Percentiles rank a stretch among this genome's conserved stretches.
Conservation (phyloP, 37 sponge, comb jelly and placozoan species). For the Cladorhizidae sp. region DNA sequence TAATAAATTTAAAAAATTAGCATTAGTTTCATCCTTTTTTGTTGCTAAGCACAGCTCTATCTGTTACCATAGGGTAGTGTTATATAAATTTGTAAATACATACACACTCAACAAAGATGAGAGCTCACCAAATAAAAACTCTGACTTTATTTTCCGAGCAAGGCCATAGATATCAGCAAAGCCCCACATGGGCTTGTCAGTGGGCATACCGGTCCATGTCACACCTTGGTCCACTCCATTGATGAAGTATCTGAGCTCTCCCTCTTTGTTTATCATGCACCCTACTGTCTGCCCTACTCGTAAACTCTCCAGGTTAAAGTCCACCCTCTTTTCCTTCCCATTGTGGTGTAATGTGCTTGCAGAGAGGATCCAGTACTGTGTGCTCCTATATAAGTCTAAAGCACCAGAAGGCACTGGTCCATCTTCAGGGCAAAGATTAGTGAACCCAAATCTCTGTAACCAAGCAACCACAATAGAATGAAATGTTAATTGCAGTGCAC, state of each 20-base stretch:
- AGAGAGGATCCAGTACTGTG: conserved; percentile 88
- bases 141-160: conserved; percentile 84
- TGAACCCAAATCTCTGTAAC: conserved; percentile 81
- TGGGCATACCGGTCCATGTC: conserved; percentile 74
- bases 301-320: conserved; percentile 76
- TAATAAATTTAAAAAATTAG: too few species aligned
- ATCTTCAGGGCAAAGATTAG: conserved; percentile 66
- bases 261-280: conserved; percentile 68
- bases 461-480: too few species aligned
- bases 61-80: too few species aligned
- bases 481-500: background rate
- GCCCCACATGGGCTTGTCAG: conserved; percentile 76
- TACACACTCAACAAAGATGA: too few species aligned
- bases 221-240: conserved; percentile 79
- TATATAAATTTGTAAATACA: too few species aligned
- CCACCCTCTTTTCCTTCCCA: conserved; percentile 73
- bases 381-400: conserved; percentile 80
- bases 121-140: conserved; percentile 80
- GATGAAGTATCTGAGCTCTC: conserved; percentile 72
- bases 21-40: too few species aligned
- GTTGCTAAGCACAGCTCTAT: too few species aligned
- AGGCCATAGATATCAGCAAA: conserved; percentile 91
- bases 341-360: conserved; percentile 85
- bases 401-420: conserved; percentile 74
- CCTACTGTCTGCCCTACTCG: conserved; percentile 76